A percentile compares a stretch with the other conserved stretches of the same genome.
These are phyloP conservation scores for Patella vulgata DNA, from an alignment of 1,140 invertebrate genomes.

Conservation along the genomic window DNA sequence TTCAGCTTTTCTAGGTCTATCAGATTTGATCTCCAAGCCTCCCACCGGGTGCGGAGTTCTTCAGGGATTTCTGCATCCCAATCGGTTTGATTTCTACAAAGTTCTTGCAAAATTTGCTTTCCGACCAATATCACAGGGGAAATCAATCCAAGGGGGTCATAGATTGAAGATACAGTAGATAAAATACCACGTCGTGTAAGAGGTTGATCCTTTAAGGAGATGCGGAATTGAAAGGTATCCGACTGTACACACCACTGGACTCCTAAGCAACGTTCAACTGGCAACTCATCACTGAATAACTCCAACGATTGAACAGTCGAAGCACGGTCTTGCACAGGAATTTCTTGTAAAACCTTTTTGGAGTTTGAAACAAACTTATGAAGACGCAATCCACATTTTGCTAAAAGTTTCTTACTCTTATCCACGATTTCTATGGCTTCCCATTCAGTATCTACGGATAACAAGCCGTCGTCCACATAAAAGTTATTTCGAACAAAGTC, in stretches of 20 bases:
- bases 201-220: slow-evolving; percentile 2
- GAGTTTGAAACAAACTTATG: too few species aligned
- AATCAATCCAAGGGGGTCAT: slow-evolving; percentile 38
- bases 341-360: too few species aligned
- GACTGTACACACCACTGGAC: too few species aligned
- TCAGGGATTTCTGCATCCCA: slow-evolving; percentile 8
- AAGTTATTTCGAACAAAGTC: too few species aligned
- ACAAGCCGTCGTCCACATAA: too few species aligned
- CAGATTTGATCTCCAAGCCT: slow-evolving; percentile 8
- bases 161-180: slow-evolving; percentile 22
- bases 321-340: too few species aligned
- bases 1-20: not conserved
- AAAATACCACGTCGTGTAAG: slow-evolving; percentile 24
- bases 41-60: not conserved
- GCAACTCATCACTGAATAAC: slow-evolving; percentile 37
- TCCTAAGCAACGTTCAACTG: too few species aligned
- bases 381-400: too few species aligned
- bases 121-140: slow-evolving; percentile 28
- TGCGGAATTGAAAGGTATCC: slow-evolving; percentile 29
- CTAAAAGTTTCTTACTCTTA: too few species aligned
- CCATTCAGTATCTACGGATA: too few species aligned
- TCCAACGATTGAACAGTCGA: slow-evolving; percentile 11
- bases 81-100: slow-evolving; percentile 3
- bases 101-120: slow-evolving; percentile 17
- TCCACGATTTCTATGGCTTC: too few species aligned